Evolutionary conservation across 2,888 invertebrate species (phyloP), one percentile per base, ranked within the genome.

Genomic region (Capitulum mitella): DNA sequence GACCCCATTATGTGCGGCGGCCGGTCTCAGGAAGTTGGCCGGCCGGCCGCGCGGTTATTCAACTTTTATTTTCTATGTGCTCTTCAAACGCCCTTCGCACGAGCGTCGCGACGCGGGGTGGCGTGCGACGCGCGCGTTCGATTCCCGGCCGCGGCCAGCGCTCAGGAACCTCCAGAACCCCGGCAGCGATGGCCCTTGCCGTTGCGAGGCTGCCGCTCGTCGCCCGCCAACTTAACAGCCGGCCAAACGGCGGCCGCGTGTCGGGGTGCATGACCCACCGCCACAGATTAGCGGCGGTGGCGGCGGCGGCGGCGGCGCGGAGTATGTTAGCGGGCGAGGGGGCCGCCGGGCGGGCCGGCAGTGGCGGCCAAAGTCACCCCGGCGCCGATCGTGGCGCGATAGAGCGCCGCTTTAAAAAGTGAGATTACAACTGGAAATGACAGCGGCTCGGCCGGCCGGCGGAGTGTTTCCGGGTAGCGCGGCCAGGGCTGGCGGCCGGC

Each of bases 41-140:
- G 70, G 37, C 70, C 26, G 40, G 26, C 22, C 26, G 26, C 70
- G 70, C 70, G 70, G 70, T 70, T 70, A 70, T 70, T 70, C 70
- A 70, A 70, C 70, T 70, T 70, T 70, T 70, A 70, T 70, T 70
- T 70, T 70, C 70, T 70, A 70, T 40, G 40, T 70, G 70, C 70
- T 70, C 70, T 70, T 70, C 70, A 70, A 70, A 70, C 40, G 70
- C 40, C 70, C 70, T 70, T 40, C 26, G 40, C 70, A 40, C 19
- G 32, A 64, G 19, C 32, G 61, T 14, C 19, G n/a, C n/a, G n/a
- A n/a, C n/a, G n/a, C n/a, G n/a, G n/a, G n/a, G n/a, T n/a, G n/a
- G n/a, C n/a, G n/a, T n/a, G n/a, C n/a, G n/a, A n/a, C n/a, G n/a
- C n/a, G n/a, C n/a, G n/a, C n/a, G n/a, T n/a, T n/a, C n/a, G n/a